Conservation (phyloP, 2,888 invertebrate species). For the Microplitis deprimator region DNA sequence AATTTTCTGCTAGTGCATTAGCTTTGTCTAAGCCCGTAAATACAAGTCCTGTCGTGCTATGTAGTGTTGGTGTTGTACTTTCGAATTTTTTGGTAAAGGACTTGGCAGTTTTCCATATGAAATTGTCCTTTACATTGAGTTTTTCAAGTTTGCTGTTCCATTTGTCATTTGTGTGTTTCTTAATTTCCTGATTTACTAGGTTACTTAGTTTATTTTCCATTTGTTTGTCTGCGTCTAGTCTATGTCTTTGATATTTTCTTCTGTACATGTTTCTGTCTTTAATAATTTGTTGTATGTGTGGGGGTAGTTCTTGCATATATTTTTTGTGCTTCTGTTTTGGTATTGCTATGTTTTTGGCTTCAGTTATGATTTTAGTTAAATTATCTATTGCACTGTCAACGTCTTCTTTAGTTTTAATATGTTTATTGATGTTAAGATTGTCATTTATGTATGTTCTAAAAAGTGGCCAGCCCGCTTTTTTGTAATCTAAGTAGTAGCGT, state of each 20-base stretch:
- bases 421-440: too few relatives aligned
- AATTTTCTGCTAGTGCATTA: conserved; percentile 40
- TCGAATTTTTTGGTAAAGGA: conserved; percentile 33
- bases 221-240: conserved; percentile 10
- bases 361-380: too few relatives aligned
- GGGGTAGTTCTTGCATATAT: conserved; percentile 10
- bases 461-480: conserved; percentile 11
- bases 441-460: too few relatives aligned
- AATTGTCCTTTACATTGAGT: conserved; percentile 39
- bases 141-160: conserved; percentile 41
- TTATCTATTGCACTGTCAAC: too few relatives aligned
- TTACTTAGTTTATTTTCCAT: conserved; percentile 18
- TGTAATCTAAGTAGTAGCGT: background rate
- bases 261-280: conserved; percentile 36
- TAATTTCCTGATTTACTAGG: conserved; percentile 31
- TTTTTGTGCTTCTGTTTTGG: conserved; percentile 8
- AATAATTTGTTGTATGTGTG: conserved; percentile 29
- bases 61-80: conserved; percentile 37
- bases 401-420: too few relatives aligned
- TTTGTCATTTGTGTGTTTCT: conserved; percentile 24
- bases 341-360: conserved; percentile 8
- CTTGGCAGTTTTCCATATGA: conserved; percentile 45
- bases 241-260: conserved; percentile 34
- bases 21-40: conserved; percentile 40
- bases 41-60: conserved; percentile 33